These are phyloP conservation scores for Chelidonichthys spinosus DNA, from an alignment of 2,797 vertebrate species.

Conservation along the genomic window DNA sequence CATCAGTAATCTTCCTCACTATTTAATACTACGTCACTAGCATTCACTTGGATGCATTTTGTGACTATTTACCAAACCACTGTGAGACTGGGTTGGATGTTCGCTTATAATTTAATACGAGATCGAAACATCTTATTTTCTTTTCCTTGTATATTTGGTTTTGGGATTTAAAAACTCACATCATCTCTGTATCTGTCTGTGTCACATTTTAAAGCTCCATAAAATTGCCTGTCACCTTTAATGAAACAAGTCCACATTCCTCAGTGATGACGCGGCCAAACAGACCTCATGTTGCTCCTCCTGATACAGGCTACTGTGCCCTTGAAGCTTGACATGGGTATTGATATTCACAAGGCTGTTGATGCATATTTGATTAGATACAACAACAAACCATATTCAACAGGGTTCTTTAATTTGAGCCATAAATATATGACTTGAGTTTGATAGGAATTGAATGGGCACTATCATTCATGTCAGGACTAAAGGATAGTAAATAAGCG, in stretches of 20 bases:
- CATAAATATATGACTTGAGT: slow-evolving; percentile 66
- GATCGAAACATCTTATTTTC: neutral
- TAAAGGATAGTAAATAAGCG: slow-evolving; percentile 62
- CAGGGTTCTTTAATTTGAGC: slow-evolving; percentile 59
- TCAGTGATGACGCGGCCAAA: slow-evolving; percentile 7
- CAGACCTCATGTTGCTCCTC: slow-evolving; percentile 20
- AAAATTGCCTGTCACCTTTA: slow-evolving; percentile 15
- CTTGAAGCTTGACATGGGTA: slow-evolving; percentile 57
- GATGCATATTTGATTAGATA: slow-evolving; percentile 45
- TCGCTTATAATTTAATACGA: neutral
- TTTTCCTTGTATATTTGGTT: neutral
- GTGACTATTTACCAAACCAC: no score
- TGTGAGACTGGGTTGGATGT: no score
- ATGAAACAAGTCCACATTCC: slow-evolving; percentile 20
- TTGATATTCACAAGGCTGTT: slow-evolving; percentile 47
- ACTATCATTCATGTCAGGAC: slow-evolving; percentile 67
- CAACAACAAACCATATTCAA: slow-evolving; percentile 41
- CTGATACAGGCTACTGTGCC: slow-evolving; percentile 24
- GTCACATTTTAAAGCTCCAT: neutral
- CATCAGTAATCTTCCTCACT: no score
- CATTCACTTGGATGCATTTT: no score
- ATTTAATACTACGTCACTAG: no score
- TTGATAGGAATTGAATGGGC: slow-evolving; percentile 60
- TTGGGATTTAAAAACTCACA: neutral
- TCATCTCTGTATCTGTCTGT: neutral